Evolutionary conservation across 2,797 vertebrate species (phyloP), one percentile per base, ranked within the genome.

Genomic region (Phyllotis vaccarum): DNA sequence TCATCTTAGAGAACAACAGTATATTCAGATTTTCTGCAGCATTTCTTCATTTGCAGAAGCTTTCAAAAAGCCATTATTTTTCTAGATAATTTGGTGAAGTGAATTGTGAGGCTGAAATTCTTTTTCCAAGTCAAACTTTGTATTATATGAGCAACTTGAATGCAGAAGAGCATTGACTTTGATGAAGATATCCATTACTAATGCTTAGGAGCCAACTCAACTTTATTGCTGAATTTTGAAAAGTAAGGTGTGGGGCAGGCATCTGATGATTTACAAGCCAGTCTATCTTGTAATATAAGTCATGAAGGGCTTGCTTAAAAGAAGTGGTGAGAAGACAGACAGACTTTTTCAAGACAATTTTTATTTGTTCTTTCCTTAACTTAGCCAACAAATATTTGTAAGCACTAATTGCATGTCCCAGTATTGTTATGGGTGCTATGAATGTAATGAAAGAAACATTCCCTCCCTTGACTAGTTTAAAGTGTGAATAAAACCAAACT

Each of bases 1-100:
- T 97, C 93, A 94, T 97, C 95, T 95, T 91, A 91, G 83, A 66
- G 56, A 91, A 81, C 11, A 88, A 81, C 90, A 94, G 43, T 43
- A 90, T 70, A 90, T 79, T 95, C 78, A 75, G 56, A 95, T 52
- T 60, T 95, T 95, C 86, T 80, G 81, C 92, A 89, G 94, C 92
- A 91, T 87, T 93, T 92, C 49, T 95, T 66, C 90, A 97, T 76
- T 88, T 96, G 83, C 7, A 89, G 91, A 96, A 94, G 54, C 85
- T 95, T 76, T 96, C 58, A 90, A 94, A 86, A 97, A 40, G n/a
- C 46, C 22, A 52, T 86, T 92, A 90, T 87, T 95, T 86, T 56
- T 76, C 74, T 76, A 85, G 96, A 96, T 83, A 72, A 14, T 93
- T 96, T 68, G 79, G 34, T 79, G 80, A 93, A 56, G 68, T 85